phyloP scores from a whole-genome alignment of 2,797 vertebrate species.

The Borostomias antarcticus region DNA sequence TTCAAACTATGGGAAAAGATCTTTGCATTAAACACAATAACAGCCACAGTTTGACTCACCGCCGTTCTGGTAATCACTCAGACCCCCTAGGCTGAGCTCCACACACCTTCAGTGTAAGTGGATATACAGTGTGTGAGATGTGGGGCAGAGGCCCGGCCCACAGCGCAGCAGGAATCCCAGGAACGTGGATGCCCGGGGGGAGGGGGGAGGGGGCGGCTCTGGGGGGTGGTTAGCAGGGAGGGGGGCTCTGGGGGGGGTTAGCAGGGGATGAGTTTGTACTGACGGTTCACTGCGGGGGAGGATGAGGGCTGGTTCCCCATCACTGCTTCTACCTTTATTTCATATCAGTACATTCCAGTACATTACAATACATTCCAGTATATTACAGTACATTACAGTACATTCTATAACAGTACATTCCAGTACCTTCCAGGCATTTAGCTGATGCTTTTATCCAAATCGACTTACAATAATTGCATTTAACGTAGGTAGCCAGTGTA shows the following conservation, averaged over 20 bases:
- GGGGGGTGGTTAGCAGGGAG: conserved; percentile 14
- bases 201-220: neutral
- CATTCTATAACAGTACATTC: too few species aligned
- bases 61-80: neutral
- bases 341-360: too few species aligned
- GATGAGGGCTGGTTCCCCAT: neutral
- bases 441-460: too few species aligned
- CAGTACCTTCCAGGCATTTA: too few species aligned
- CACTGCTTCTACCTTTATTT: conserved; percentile 33
- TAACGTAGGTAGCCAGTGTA: too few species aligned
- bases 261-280: too few species aligned
- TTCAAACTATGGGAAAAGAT: neutral
- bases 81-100: neutral
- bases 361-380: too few species aligned
- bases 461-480: too few species aligned
- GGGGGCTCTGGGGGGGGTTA: too few species aligned
- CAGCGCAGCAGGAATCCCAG: conserved; percentile 42
- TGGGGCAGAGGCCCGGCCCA: conserved; percentile 16
- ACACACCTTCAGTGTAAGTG: neutral
- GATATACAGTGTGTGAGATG: neutral
- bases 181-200: conserved; percentile 39
- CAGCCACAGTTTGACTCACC: neutral
- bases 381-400: too few species aligned
- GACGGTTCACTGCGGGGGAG: too few species aligned
- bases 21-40: neutral